Evolutionary conservation across 1,140 invertebrate genomes (phyloP), one percentile per base, ranked within the genome.

Genomic region (Thaumetopoea pityocampa): DNA sequence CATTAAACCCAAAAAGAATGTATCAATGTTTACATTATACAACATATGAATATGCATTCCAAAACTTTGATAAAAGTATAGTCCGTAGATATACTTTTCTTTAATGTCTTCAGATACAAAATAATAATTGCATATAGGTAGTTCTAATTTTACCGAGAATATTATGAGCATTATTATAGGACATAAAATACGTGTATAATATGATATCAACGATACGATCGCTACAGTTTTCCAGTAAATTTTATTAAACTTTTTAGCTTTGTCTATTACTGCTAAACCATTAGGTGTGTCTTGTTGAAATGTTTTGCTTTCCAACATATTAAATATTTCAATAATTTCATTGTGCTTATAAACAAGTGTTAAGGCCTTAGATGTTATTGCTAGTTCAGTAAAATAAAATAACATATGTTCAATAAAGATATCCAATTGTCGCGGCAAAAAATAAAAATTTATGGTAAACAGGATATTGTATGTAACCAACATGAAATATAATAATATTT

Each of bases 31-130:
- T 1, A 74, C 6, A 43, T 65, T 65, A 12, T 37, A 65, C 18
- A 61, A 40, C 60, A 77, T 65, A 14, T 63, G 46, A n/a, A 63
- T 42, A 43, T 70, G 61, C 29, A 77, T 74, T 1, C 65, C 67
- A 11, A 69, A 5, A 26, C 32, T 27, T 54, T 80, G 72, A 22
- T 70, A 77, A 1, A 67, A 48, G 46, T 73, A 80, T 17, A 77
- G 29, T 0, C 48, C 51, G 32, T 71, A 69, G 40, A 64, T 58
- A 20, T 51, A 66, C 4, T 14, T 43, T 16, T 68, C n/a, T 18
- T 17, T 63, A 3, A 55, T 16, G 3, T 46, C 30, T 11, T 70
- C 58, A 7, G 57, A 48, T 10, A 80, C 9, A 46, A 80, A 80
- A 5, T 47, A 58, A 33, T 69, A 80, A 37, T 54, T 63, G 27